Percentiles rank a stretch among this genome's conserved stretches.
Conservation (phyloP, 2,797 vertebrate species). For the Babyrousa celebensis region DNA sequence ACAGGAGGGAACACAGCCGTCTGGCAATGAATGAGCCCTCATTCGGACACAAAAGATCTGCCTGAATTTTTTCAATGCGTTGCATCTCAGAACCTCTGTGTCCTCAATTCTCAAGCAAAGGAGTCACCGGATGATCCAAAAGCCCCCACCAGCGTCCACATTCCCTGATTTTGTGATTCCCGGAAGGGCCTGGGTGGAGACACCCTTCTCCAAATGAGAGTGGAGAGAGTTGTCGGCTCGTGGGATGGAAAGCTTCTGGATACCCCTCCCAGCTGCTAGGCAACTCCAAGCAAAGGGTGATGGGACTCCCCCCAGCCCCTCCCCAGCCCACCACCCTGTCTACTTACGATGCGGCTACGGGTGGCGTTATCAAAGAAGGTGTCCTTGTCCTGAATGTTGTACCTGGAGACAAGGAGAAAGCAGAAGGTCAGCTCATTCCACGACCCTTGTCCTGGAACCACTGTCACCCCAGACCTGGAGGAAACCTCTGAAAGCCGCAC, state of each 20-base stretch:
- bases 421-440: not conserved
- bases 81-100: not conserved
- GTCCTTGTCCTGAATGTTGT: slow-evolving; percentile 96
- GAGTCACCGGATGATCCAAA: not conserved
- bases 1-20: not conserved
- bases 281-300: slow-evolving; percentile 56
- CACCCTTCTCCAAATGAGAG: not conserved
- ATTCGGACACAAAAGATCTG: not conserved
- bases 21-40: not conserved
- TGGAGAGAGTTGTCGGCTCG: not conserved
- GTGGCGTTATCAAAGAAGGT: slow-evolving; percentile 97
- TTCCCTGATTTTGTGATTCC: not conserved
- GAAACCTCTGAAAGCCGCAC: not conserved
- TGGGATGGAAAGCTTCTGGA: not conserved
- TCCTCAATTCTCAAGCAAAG: not conserved
- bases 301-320: not conserved
- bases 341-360: slow-evolving; percentile 98
- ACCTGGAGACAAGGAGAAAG: slow-evolving; percentile 91
- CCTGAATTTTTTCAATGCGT: not conserved
- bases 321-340: not conserved
- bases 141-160: not conserved
- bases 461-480: not conserved
- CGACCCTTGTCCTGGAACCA: not conserved
- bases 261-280: slow-evolving; percentile 18
- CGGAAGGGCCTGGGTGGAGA: not conserved